A percentile compares a stretch with the other conserved stretches of the same genome.
Evolutionary conservation across 1,140 invertebrate species (phyloP).

Genomic region (Sinella curviseta): DNA sequence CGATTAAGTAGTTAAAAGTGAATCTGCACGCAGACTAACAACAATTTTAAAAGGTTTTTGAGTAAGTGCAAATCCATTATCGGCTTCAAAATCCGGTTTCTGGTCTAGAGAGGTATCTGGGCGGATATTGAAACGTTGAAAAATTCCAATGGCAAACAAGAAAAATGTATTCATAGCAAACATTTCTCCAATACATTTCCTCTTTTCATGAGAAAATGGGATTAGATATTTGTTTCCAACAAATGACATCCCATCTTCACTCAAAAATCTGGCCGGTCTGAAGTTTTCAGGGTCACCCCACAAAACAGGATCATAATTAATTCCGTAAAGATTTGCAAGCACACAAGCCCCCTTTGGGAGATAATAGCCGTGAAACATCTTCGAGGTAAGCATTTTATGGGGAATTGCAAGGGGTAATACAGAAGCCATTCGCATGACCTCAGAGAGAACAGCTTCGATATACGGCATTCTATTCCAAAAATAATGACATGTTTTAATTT

Average conservation of each 20-base stretch:
- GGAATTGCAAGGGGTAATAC: conserved; percentile 61
- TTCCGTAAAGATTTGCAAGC: conserved; percentile 55
- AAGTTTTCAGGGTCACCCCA: conserved; percentile 57
- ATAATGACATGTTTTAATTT: too few species aligned
- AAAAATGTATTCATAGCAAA: conserved; percentile 57
- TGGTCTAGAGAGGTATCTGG: conserved; percentile 44
- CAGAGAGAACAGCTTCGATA: conserved; percentile 63
- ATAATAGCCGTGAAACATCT: conserved; percentile 50
- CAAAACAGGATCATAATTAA: conserved; percentile 54
- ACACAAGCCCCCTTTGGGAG: conserved; percentile 54
- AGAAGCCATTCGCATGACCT: conserved; percentile 60
- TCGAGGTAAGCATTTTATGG: conserved; percentile 52
- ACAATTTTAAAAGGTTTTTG: neutral
- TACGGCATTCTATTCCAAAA: conserved; percentile 60
- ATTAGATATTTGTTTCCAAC: conserved; percentile 24
- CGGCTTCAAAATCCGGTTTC: neutral
- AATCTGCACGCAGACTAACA: too few species aligned
- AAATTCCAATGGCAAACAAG: conserved; percentile 33
- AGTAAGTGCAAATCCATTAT: neutral
- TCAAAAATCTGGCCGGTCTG: conserved; percentile 57
- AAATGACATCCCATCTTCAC: conserved; percentile 28
- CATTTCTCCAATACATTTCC: conserved; percentile 63
- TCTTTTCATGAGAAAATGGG: conserved; percentile 28
- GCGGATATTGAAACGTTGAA: conserved; percentile 60
- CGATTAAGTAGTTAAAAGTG: too few species aligned